A percentile compares a stretch with the other conserved stretches of the same genome.
These are phyloP conservation scores for Tineola bisselliella DNA, from an alignment of 2,888 invertebrate species.

Conservation along the genomic window DNA sequence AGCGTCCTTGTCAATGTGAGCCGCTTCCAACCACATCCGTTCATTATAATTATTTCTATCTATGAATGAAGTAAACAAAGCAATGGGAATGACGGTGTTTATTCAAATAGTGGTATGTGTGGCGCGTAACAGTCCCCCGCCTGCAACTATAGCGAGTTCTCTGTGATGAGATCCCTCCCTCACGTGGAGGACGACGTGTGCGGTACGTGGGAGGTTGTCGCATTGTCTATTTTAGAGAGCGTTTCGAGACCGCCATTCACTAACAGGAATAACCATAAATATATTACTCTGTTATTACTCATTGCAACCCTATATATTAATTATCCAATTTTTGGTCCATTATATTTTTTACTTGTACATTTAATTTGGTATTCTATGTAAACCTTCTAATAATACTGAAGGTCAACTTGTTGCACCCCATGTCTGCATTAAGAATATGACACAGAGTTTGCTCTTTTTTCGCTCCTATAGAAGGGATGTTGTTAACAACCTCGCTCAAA, in stretches of 20 bases:
- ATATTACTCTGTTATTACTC: neutral
- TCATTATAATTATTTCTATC: slow-evolving; percentile 64
- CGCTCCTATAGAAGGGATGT: slow-evolving; percentile 42
- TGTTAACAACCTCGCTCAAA: slow-evolving; percentile 65
- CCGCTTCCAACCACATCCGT: slow-evolving; percentile 67
- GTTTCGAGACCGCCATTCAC: neutral
- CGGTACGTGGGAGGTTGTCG: slow-evolving; percentile 37
- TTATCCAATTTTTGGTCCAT: neutral
- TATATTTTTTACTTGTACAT: neutral
- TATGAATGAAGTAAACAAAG: slow-evolving; percentile 52
- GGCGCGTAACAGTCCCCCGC: neutral
- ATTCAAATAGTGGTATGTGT: neutral
- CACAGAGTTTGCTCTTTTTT: slow-evolving; percentile 63
- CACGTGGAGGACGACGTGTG: slow-evolving; percentile 30
- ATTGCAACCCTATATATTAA: neutral
- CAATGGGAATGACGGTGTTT: neutral
- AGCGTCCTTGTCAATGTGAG: slow-evolving; percentile 68
- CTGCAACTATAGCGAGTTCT: neutral
- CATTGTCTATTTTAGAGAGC: slow-evolving; percentile 4
- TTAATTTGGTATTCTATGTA: neutral
- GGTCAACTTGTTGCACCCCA: neutral
- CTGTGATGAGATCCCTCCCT: neutral
- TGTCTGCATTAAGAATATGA: slow-evolving; percentile 35
- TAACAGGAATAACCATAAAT: neutral
- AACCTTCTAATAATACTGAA: neutral